A percentile compares a stretch with the other conserved stretches of the same genome.
These are phyloP conservation scores for Morpho helenor DNA, from an alignment of 2,888 invertebrate species.

Conservation along the genomic window DNA sequence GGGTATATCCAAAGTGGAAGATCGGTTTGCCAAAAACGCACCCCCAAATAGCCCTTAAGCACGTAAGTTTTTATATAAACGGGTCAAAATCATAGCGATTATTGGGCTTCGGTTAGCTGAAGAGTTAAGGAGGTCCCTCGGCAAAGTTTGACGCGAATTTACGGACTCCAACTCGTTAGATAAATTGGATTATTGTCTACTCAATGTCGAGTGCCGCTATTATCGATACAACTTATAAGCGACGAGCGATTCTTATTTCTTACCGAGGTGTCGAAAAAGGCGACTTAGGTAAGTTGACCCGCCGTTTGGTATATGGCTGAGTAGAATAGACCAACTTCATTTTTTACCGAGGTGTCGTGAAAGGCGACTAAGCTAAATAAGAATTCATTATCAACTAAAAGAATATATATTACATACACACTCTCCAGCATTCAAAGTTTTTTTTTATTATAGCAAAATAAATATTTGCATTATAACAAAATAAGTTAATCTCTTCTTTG, in stretches of 20 bases:
- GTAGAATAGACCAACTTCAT: too few relatives aligned
- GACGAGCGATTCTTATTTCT: background rate
- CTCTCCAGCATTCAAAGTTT: too few relatives aligned
- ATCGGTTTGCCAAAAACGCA: background rate
- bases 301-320: too few relatives aligned
- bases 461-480: background rate
- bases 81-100: slow-evolving; percentile 6
- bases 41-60: background rate
- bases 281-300: too few relatives aligned
- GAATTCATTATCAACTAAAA: too few relatives aligned
- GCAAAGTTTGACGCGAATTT: slow-evolving; percentile 14
- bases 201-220: slow-evolving; percentile 44
- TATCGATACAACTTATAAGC: slow-evolving; percentile 11
- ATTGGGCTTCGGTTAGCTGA: slow-evolving; percentile 3
- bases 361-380: too few relatives aligned
- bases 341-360: too few relatives aligned
- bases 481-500: too few relatives aligned
- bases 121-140: slow-evolving; percentile 10
- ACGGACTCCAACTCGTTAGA: slow-evolving; percentile 30
- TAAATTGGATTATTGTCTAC: slow-evolving; percentile 62
- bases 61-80: slow-evolving; percentile 11
- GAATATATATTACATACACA: too few relatives aligned
- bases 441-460: too few relatives aligned
- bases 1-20: background rate
- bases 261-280: too few relatives aligned